phyloP scores from a whole-genome alignment of 2,888 invertebrate species.

The Yponomeuta sedellus region DNA sequence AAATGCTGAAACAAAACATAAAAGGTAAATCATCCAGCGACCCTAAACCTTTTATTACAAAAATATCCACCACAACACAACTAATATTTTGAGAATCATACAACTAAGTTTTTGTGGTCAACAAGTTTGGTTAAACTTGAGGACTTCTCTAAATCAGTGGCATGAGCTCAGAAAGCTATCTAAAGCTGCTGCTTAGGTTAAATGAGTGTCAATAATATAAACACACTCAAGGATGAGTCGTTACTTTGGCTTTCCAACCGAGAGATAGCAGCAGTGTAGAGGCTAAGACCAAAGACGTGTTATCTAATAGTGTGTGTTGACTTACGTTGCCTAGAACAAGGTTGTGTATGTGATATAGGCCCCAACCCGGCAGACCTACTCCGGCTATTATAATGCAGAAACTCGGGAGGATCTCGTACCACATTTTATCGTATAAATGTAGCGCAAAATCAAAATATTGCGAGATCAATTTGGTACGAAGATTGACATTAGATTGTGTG shows the following conservation, averaged over 20 bases:
- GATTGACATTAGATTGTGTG: slow-evolving; percentile 33
- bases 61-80: neutral
- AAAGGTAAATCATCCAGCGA: neutral
- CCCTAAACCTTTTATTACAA: no score
- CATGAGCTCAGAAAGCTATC: no score
- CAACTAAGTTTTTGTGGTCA: neutral
- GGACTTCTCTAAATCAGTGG: no score
- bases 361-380: slow-evolving; percentile 78
- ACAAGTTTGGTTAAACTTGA: neutral
- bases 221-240: neutral
- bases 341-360: slow-evolving; percentile 79
- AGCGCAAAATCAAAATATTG: slow-evolving; percentile 26
- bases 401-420: slow-evolving; percentile 84
- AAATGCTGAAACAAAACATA: slow-evolving; percentile 61
- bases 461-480: slow-evolving; percentile 25
- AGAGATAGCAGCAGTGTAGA: neutral
- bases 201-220: neutral
- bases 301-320: slow-evolving; percentile 64
- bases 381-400: slow-evolving; percentile 77
- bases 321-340: slow-evolving; percentile 79
- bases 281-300: slow-evolving; percentile 28
- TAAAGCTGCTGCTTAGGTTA: neutral
- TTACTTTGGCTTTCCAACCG: neutral
- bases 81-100: neutral
- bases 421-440: slow-evolving; percentile 65